These are phyloP conservation scores for Callinectes sapidus DNA, from an alignment of 2,888 invertebrate genomes.

Conservation along the genomic window DNA sequence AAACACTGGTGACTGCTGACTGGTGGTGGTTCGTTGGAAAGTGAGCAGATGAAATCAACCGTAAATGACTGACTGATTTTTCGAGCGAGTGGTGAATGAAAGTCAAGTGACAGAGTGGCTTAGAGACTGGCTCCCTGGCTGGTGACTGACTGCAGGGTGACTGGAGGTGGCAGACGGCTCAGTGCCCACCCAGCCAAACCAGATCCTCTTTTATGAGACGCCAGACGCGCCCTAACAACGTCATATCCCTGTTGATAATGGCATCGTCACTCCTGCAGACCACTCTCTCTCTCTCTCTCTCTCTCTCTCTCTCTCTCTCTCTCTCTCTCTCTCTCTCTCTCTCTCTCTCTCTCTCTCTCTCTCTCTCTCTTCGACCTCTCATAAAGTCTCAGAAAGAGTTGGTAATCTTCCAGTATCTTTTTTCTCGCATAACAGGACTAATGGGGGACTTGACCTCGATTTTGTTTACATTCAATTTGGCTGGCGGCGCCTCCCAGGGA, in stretches of 20 bases:
- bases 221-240: slow-evolving; percentile 8
- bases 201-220: not conserved
- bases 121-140: not conserved
- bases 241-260: slow-evolving; percentile 10
- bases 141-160: not conserved
- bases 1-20: not conserved
- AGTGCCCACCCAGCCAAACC: not conserved
- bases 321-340: slow-evolving; percentile 32
- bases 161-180: not conserved
- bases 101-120: not conserved
- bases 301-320: slow-evolving; percentile 32
- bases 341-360: slow-evolving; percentile 37
- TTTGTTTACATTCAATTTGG: slow-evolving; percentile 18
- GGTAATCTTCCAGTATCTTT: slow-evolving; percentile 8
- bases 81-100: not conserved
- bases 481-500: not conserved
- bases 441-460: slow-evolving; percentile 14
- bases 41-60: not conserved
- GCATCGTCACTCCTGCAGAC: not conserved
- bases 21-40: not conserved
- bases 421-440: slow-evolving; percentile 32
- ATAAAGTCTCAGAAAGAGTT: not conserved
- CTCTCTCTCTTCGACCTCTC: slow-evolving; percentile 9
- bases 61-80: not conserved
- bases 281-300: slow-evolving; percentile 7